Conservation (phyloP, 2,797 vertebrate species). For the Sardinella longiceps region DNA sequence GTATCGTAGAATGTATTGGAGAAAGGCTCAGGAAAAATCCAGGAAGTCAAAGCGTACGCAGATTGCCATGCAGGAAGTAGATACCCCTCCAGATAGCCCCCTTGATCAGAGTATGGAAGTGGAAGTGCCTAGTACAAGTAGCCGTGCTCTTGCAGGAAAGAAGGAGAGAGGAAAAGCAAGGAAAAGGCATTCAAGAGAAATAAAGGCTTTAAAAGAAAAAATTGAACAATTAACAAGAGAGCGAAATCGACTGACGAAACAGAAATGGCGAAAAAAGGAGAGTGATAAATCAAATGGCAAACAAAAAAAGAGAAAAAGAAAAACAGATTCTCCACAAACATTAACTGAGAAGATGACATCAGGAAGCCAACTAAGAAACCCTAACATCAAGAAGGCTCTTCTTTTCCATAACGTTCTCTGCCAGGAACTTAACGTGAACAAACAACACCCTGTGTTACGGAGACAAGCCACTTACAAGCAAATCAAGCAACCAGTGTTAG, state of each 20-base stretch:
- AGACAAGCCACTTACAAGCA: neutral
- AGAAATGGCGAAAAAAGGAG: no score
- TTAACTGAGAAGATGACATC: no score
- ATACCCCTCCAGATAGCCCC: neutral
- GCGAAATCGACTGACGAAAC: no score
- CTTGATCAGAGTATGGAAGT: neutral
- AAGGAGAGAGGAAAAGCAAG: neutral
- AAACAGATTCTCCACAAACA: no score
- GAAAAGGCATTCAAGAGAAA: neutral
- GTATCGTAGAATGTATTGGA: neutral
- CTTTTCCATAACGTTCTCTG: neutral
- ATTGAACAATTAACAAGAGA: no score
- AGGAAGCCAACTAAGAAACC: no score
- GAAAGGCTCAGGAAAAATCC: neutral
- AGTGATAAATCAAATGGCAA: no score
- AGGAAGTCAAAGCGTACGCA: neutral
- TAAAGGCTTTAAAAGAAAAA: neutral
- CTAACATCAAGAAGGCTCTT: neutral
- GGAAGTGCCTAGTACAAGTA: no score
- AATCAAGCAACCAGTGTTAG: neutral
- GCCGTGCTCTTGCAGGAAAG: no score
- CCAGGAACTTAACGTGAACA: neutral
- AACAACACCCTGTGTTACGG: neutral
- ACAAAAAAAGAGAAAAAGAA: no score
- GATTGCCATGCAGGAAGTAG: neutral